Evolutionary conservation across 1,140 invertebrate genomes (phyloP).

Genomic region (Pissodes strobi): DNA sequence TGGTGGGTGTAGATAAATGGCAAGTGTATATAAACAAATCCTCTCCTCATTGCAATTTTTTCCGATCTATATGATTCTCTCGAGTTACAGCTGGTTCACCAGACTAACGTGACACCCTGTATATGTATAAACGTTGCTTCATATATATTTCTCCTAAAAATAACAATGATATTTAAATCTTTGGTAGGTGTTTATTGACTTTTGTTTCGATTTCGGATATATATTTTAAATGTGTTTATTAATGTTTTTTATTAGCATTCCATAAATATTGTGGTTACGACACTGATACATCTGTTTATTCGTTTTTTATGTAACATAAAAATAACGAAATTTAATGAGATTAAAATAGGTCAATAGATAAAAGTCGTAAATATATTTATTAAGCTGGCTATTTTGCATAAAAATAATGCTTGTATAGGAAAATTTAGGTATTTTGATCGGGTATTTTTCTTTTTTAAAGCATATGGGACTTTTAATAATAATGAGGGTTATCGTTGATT

Average conservation of each 20-base stretch:
- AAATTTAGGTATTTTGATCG: slow-evolving; percentile 7
- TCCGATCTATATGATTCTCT: too few relatives aligned
- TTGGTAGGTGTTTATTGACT: slow-evolving; percentile 22
- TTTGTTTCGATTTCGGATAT: slow-evolving; percentile 27
- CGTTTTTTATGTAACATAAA: slow-evolving; percentile 29
- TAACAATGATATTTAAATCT: slow-evolving; percentile 10
- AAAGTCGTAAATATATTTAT: slow-evolving; percentile 18
- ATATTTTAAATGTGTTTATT: slow-evolving; percentile 33
- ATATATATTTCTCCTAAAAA: slow-evolving; percentile 13
- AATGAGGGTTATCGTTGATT: not conserved
- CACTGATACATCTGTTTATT: slow-evolving; percentile 27
- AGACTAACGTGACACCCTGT: too few relatives aligned
- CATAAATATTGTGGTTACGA: slow-evolving; percentile 25
- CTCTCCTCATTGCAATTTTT: too few relatives aligned
- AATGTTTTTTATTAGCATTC: slow-evolving; percentile 29
- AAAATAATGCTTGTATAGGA: not conserved
- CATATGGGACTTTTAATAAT: not conserved
- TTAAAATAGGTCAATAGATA: slow-evolving; percentile 24
- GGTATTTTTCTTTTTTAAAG: not conserved
- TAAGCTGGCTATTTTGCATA: not conserved
- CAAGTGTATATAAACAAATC: too few relatives aligned
- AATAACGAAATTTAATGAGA: slow-evolving; percentile 24
- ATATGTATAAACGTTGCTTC: too few relatives aligned
- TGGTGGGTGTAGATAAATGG: too few relatives aligned
- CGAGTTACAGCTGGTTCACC: too few relatives aligned